phyloP scores from a whole-genome alignment of 2,113 vertebrate genomes.

The Austrofundulus limnaeus region DNA sequence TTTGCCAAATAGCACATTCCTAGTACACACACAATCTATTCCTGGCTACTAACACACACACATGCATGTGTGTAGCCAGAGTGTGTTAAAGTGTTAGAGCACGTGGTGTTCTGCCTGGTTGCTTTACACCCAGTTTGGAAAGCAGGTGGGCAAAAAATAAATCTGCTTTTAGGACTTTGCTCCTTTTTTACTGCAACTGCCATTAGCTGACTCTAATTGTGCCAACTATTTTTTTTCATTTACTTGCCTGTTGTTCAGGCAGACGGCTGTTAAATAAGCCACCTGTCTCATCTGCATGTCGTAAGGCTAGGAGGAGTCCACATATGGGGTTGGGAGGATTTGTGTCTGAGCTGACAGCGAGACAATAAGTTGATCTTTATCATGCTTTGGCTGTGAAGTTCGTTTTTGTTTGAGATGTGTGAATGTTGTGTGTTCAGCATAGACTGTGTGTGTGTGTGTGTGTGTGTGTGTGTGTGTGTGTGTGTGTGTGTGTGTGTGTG shows the following conservation, averaged over 20 bases:
- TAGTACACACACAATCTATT: too few species aligned
- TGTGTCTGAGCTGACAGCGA: slow-evolving; percentile 4
- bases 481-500: slow-evolving; percentile 62
- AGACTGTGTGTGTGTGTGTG: slow-evolving; percentile 52
- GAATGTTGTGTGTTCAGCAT: slow-evolving; percentile 17
- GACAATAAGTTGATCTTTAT: slow-evolving; percentile 1
- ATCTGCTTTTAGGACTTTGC: slow-evolving; percentile 53
- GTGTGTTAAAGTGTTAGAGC: slow-evolving; percentile 9
- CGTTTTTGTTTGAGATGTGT: slow-evolving; percentile 25
- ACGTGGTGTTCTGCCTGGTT: slow-evolving; percentile 24
- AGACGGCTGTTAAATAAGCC: slow-evolving; percentile 43
- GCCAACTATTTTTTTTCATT: slow-evolving; percentile 33
- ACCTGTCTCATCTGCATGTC: slow-evolving; percentile 40
- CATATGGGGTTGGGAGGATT: not conserved
- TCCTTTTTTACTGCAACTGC: slow-evolving; percentile 25
- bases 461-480: slow-evolving; percentile 65
- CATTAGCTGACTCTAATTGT: slow-evolving; percentile 36
- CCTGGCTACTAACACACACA: too few species aligned
- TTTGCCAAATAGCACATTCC: too few species aligned
- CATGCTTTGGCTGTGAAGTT: slow-evolving; percentile 5
- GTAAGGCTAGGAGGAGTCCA: slow-evolving; percentile 30
- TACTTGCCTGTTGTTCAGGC: slow-evolving; percentile 25
- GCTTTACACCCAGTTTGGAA: not conserved
- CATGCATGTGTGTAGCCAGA: slow-evolving; percentile 4
- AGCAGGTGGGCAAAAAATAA: slow-evolving; percentile 26